Base-by-base conservation (phyloP, 2,888 invertebrate genomes). In the Strigamia maritima region DNA sequence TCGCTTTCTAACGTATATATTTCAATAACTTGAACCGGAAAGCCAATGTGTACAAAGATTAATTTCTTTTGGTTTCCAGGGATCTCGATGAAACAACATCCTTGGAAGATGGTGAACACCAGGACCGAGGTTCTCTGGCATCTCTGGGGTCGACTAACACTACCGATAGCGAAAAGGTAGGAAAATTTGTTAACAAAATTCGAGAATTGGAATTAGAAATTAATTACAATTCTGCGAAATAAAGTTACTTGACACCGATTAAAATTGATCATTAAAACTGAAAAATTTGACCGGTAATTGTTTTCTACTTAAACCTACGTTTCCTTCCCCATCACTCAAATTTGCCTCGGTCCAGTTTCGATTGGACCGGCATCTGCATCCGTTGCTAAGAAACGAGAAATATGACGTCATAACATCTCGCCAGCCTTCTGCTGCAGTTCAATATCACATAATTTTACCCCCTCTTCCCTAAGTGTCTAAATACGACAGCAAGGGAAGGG, bases 111-210 rank as follows among this genome's bases (percentile, higher is more conserved):
- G 94, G 94, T 84, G 95, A 95, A 84, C 92, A 93, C 85, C 88
- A 93, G 81, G 95, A 96, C 85, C 89, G 96, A 80, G 95, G 95
- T 84, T 87, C 87, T 8, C 82, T 87, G 38, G 86, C 86, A 40
- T 97, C 97, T 60, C 96, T 95, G 84, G 95, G 95, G 78, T 97
- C 96, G 80, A 95, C 95, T 44, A 96, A 96, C 86, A 97, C 97
- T 22, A 87, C 86, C 79, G 86, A 86, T 87, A 95, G 95, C 80
- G 95, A 95, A 86, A 94, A 95, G 93, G 95, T 95, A 88, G 89
- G 92, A 1, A 2, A 44, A 70, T 28, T n/a, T 10, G 22, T 24
- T 60, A 2, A 28, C 10, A 26, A 19, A 2, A 19, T 14, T 19
- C 12, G 70, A 22, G 26, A 70, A 70, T n/a, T n/a, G n/a, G n/a